A percentile compares a stretch with the other conserved stretches of the same genome.
Evolutionary conservation across 2,113 vertebrate species (phyloP).

Genomic region (Cololabis saira): DNA sequence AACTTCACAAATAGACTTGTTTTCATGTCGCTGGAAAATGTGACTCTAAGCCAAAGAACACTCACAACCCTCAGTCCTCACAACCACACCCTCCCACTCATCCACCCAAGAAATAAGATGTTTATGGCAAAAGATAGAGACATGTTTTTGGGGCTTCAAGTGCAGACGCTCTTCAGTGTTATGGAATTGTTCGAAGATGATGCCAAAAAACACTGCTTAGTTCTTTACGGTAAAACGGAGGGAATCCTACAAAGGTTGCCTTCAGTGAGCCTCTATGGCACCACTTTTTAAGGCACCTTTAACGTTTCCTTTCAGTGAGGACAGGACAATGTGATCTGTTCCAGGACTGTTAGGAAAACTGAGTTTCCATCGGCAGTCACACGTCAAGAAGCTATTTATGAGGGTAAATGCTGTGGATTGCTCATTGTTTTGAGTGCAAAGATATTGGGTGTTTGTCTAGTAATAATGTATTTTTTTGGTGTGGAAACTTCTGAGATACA

Average conservation of each 20-base stretch:
- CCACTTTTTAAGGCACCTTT: constrained; percentile 9
- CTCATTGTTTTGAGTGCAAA: constrained; percentile 56
- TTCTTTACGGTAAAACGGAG: neutral
- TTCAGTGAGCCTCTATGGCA: neutral
- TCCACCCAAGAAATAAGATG: constrained; percentile 50
- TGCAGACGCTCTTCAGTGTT: constrained; percentile 2
- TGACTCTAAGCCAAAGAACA: constrained; percentile 51
- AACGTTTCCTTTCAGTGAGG: constrained; percentile 1
- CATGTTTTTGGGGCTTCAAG: constrained; percentile 29
- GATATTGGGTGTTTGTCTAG: constrained; percentile 30
- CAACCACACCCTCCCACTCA: constrained; percentile 57
- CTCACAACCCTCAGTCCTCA: constrained; percentile 27
- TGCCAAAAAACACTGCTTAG: constrained; percentile 13
- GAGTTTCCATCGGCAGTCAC: constrained; percentile 71
- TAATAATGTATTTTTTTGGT: too few species aligned
- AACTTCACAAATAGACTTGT: constrained; percentile 75
- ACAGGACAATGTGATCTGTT: constrained; percentile 24
- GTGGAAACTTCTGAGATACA: too few species aligned
- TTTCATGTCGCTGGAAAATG: constrained; percentile 76
- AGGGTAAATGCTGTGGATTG: constrained; percentile 50
- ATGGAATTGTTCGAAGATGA: constrained; percentile 11
- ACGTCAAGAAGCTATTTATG: constrained; percentile 61
- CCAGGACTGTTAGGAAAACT: constrained; percentile 46
- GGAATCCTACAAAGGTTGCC: neutral
- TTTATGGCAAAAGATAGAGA: constrained; percentile 62